Conservation (phyloP, 2,797 vertebrate species). For the Euthynnus affinis region DNA sequence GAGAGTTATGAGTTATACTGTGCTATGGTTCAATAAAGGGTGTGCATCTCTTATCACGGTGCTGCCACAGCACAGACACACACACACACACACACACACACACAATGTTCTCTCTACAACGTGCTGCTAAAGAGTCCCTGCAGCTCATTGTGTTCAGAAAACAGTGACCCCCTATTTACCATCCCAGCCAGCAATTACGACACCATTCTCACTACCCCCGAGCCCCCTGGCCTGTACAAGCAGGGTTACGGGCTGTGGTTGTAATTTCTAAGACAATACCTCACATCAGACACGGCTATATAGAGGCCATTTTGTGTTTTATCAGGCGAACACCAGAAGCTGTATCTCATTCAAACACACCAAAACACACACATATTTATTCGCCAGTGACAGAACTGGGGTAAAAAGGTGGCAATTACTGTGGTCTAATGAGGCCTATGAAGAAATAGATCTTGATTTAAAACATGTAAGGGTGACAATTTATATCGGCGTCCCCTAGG, state of each 20-base stretch:
- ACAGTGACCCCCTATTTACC: constrained; percentile 79
- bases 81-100: constrained; percentile 74
- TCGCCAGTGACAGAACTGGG: constrained; percentile 24
- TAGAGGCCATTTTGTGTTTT: constrained; percentile 72
- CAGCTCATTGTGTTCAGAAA: constrained; percentile 78
- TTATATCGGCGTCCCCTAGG: constrained; percentile 38
- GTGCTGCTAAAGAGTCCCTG: constrained; percentile 65
- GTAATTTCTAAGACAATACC: constrained; percentile 74
- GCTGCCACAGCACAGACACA: constrained; percentile 64
- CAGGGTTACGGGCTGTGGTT: constrained; percentile 59
- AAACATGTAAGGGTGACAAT: constrained; percentile 21
- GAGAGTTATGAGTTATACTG: constrained; percentile 49
- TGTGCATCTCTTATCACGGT: constrained; percentile 75
- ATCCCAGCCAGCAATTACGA: constrained; percentile 70
- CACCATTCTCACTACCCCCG: constrained; percentile 64
- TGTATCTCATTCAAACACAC: constrained; percentile 54
- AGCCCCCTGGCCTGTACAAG: constrained; percentile 56
- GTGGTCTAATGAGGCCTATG: constrained; percentile 23
- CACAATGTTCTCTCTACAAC: constrained; percentile 71
- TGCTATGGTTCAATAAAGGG: constrained; percentile 57
- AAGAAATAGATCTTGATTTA: constrained; percentile 31
- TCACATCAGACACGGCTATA: constrained; percentile 54
- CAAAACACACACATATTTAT: constrained; percentile 30
- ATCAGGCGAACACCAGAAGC: constrained; percentile 66
- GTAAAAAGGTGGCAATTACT: constrained; percentile 14